Evolutionary conservation across 1,140 invertebrate genomes (phyloP).

Genomic region (Caenorhabditis latens): DNA sequence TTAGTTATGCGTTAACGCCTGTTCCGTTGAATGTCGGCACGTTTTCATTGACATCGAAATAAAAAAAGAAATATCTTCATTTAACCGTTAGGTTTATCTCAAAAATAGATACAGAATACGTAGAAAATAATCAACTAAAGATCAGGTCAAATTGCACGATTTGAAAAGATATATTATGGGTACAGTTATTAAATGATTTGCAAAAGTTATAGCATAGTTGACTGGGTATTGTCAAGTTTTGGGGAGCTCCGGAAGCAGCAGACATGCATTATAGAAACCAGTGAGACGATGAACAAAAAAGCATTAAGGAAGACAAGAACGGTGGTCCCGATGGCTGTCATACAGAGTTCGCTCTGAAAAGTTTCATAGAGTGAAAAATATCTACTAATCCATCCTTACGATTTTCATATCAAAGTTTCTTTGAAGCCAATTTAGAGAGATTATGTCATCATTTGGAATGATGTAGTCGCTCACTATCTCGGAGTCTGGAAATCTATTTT

Average conservation of each 20-base stretch:
- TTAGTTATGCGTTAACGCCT: background rate
- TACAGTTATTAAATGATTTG: background rate
- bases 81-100: background rate
- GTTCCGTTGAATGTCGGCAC: background rate
- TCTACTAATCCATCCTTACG: background rate
- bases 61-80: background rate
- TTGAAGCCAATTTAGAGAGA: slow-evolving; percentile 21
- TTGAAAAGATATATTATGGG: background rate
- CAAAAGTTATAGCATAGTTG: slow-evolving; percentile 9
- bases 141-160: background rate
- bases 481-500: slow-evolving; percentile 6
- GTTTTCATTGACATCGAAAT: slow-evolving; percentile 5
- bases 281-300: slow-evolving; percentile 31
- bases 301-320: slow-evolving; percentile 33
- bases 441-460: slow-evolving; percentile 49
- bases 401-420: slow-evolving; percentile 52
- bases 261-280: slow-evolving; percentile 48
- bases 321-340: slow-evolving; percentile 39
- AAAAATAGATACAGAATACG: slow-evolving; percentile 30
- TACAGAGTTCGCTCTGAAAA: slow-evolving; percentile 56
- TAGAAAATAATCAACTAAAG: background rate
- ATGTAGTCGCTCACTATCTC: slow-evolving; percentile 53
- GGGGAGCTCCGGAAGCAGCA: slow-evolving; percentile 12
- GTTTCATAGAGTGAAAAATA: too few relatives aligned
- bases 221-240: slow-evolving; percentile 30